Conservation (phyloP, 1,140 invertebrate species). For the Atta colombica region DNA sequence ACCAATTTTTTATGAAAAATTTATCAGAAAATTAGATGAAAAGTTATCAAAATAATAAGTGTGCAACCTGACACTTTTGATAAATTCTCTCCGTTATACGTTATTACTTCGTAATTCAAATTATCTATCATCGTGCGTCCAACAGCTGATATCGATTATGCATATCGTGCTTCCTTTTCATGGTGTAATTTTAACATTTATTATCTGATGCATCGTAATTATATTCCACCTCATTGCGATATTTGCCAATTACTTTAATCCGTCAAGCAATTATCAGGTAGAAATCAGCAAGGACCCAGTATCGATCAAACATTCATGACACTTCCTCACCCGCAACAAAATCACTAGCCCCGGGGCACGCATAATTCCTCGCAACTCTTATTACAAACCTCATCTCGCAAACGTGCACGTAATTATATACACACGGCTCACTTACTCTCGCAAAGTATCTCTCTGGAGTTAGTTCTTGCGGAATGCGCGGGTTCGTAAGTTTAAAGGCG, state of each 20-base stretch:
- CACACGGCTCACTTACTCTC: slow-evolving; percentile 34
- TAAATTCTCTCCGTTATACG: not conserved
- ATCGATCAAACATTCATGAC: slow-evolving; percentile 44
- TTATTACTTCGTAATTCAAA: not conserved
- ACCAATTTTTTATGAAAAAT: slow-evolving; percentile 6
- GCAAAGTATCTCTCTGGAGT: slow-evolving; percentile 23
- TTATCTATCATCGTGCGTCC: slow-evolving; percentile 17
- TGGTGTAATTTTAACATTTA: slow-evolving; percentile 46
- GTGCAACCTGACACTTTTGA: slow-evolving; percentile 19
- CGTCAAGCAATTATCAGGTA: slow-evolving; percentile 46
- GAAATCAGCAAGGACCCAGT: slow-evolving; percentile 40
- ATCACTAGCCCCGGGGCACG: slow-evolving; percentile 40
- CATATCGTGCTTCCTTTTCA: slow-evolving; percentile 42
- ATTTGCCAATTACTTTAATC: slow-evolving; percentile 52
- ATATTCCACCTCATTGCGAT: slow-evolving; percentile 43
- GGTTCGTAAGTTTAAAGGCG: slow-evolving; percentile 41
- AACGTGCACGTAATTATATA: slow-evolving; percentile 43
- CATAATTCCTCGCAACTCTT: slow-evolving; percentile 55
- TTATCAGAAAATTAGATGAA: not conserved
- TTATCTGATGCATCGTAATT: slow-evolving; percentile 46
- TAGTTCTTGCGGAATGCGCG: slow-evolving; percentile 45
- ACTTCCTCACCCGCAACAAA: slow-evolving; percentile 45
- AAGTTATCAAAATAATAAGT: slow-evolving; percentile 37
- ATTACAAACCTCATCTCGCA: slow-evolving; percentile 42
- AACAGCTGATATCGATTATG: slow-evolving; percentile 25